Evolutionary conservation across 2,113 vertebrate genomes (phyloP).

Genomic region (Dicrurus megarhynchus): DNA sequence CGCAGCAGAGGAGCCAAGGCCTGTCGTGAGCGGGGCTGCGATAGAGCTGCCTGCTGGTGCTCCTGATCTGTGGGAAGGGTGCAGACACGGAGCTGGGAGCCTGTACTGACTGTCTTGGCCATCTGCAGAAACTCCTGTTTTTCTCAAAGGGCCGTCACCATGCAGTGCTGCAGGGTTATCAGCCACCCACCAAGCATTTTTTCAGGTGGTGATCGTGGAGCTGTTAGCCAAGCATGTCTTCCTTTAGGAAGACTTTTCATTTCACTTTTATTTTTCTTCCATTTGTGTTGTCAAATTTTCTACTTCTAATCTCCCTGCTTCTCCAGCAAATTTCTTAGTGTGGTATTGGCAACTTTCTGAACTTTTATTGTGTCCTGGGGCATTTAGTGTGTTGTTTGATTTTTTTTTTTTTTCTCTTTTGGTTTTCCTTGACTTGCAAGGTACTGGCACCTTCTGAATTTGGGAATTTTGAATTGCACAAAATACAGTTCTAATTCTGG

Average conservation of each 20-base stretch:
- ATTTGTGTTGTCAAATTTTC: accelerated
- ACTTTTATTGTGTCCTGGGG: not conserved
- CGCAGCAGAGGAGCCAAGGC: not conserved
- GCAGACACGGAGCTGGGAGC: not conserved
- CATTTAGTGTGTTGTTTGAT: not conserved
- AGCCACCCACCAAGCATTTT: accelerated
- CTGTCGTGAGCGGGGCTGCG: not conserved
- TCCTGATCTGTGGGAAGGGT: constrained; percentile 23
- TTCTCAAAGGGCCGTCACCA: not conserved
- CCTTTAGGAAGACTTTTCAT: not conserved
- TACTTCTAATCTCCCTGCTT: not conserved
- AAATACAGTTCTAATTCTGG: not conserved
- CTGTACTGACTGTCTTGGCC: not conserved
- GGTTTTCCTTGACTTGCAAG: not conserved
- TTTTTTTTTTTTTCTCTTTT: not conserved
- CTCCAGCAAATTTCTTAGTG: not conserved
- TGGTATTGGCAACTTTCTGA: not conserved
- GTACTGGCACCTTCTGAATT: not conserved
- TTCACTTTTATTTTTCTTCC: not conserved
- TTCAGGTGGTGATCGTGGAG: not conserved
- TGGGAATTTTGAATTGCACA: not conserved
- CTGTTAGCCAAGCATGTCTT: accelerated
- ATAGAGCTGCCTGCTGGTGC: not conserved
- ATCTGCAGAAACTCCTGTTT: not conserved
- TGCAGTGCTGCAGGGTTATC: accelerated